Evolutionary conservation across 1,140 invertebrate genomes (phyloP).

Genomic region (Brachionus koreanus): DNA sequence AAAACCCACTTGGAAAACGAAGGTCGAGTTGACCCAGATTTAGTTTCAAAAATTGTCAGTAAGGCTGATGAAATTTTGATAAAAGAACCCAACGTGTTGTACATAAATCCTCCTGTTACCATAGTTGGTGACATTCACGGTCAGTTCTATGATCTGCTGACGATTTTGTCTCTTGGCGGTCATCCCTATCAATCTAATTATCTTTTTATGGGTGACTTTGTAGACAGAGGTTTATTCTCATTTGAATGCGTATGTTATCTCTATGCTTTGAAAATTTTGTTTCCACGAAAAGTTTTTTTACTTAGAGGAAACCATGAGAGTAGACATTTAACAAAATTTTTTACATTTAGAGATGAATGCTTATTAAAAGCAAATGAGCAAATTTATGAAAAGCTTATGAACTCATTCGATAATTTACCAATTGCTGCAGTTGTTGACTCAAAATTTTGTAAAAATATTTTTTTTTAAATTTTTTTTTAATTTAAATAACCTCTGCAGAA

Average conservation of each 20-base stretch:
- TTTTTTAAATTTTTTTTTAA: not conserved
- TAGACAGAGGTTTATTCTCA: constrained; percentile 52
- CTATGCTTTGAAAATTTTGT: constrained; percentile 57
- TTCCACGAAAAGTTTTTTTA: constrained; percentile 62
- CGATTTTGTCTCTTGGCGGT: constrained; percentile 59
- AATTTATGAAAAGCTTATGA: constrained; percentile 51
- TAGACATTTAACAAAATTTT: constrained; percentile 45
- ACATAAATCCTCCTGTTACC: constrained; percentile 64
- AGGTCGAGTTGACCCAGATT: not conserved
- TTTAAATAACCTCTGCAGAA: not conserved
- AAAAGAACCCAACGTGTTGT: constrained; percentile 65
- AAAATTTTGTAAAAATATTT: constrained; percentile 16
- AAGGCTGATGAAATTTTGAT: constrained; percentile 60
- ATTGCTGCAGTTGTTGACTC: constrained; percentile 44
- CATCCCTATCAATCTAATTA: constrained; percentile 61
- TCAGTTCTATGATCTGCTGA: constrained; percentile 63
- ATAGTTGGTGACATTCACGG: constrained; percentile 65
- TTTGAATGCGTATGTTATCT: constrained; percentile 43
- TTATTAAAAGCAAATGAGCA: constrained; percentile 51
- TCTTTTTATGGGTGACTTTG: constrained; percentile 61
- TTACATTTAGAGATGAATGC: constrained; percentile 55
- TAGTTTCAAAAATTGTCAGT: not conserved
- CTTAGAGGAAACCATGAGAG: constrained; percentile 52
- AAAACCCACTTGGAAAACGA: constrained; percentile 26
- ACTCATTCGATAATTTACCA: constrained; percentile 47